Base-by-base conservation (phyloP, 2,888 invertebrate genomes). In the Dinocampus coccinellae region DNA sequence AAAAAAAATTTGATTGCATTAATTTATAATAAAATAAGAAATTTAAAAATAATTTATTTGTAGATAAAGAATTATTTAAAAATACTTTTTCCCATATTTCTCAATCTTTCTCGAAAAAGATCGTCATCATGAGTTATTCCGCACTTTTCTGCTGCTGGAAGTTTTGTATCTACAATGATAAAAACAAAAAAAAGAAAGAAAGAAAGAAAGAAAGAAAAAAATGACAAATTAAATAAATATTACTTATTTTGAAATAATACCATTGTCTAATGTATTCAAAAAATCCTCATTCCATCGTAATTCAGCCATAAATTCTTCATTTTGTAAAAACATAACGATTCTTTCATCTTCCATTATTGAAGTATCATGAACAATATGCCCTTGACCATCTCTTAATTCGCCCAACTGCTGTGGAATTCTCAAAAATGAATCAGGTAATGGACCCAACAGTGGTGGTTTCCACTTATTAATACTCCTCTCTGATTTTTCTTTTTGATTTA, bases 251-350 rank as follows among this genome's bases (percentile, higher is more conserved):
- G 7, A 29, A 29, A 36, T 58, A 58, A 68, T 91, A 89, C 95
- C 95, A 83, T 92, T 93, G 82, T 95, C 94, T 61, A 96, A 88
- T 0, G 95, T 93, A 26, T 92, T 92, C 90, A 97, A 92, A 83
- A 97, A 97, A 82, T 96, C 95, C 84, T 94, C 93, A 86, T 97
- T 95, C 91, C 93, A 93, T 71, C 95, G 90, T 39, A 97, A 88
- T 83, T 96, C 95, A 57, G 93, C 92, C 91, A 97, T 93, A 80
- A 97, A 97, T 87, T 97, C 97, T 83, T 95, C 95, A 82, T 97
- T 97, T 86, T 97, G 97, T 69, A 97, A 89, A 87, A 95, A 93
- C 75, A 96, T 90, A 0, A 96, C 96, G 75, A 95, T 93, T 76
- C 93, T 91, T 84, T 97, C 96, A 84, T 97, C 97, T 76, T 96